Base-by-base conservation (phyloP, 1,140 invertebrate species). In the Cotesia glomerata region DNA sequence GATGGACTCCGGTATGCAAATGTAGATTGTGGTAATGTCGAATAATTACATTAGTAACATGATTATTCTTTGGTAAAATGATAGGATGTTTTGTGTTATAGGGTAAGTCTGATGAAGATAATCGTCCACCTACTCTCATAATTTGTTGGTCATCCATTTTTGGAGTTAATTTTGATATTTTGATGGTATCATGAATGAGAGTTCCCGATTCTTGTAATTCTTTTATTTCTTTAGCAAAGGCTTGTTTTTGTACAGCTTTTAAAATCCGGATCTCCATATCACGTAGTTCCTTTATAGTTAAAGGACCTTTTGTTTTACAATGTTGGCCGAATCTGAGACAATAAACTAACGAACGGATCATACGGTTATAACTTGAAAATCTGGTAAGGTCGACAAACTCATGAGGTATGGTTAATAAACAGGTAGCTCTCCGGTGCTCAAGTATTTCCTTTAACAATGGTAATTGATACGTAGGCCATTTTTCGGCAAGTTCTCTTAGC, bases 51-150 rank as follows among this genome's bases (percentile, higher is more conserved):
- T 69, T 39, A 1, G 72, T 73, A 52, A 73, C 66, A 36, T 58
- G 45, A 63, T 73, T 14, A 69, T 36, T 36, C 14, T 54, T 54
- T 34, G 74, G 72, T 56, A 75, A 35, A 11, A 77, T 35, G 16
- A 76, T 52, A 5, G 73, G 79, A 69, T 80, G 75, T 52, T 74
- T 39, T 39, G 36, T 39, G 36, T 9, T 39, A 9, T 39, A 39
- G 36, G 36, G 36, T 39, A 39, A 39, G 1, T 1, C 36, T 39
- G 36, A 39, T 39, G 36, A 39, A 39, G 36, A 39, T 39, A 39
- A 39, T 9, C 36, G 36, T 39, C 36, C 36, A 39, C 36, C 36
- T 39, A 39, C 36, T 39, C 36, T 39, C 36, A 39, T 39, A 9
- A 39, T 39, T 39, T 39, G 36, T 1, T 39, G 36, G 1, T 39